Base-by-base conservation (phyloP, 2,797 vertebrate genomes). In the Rallus crepitans region DNA sequence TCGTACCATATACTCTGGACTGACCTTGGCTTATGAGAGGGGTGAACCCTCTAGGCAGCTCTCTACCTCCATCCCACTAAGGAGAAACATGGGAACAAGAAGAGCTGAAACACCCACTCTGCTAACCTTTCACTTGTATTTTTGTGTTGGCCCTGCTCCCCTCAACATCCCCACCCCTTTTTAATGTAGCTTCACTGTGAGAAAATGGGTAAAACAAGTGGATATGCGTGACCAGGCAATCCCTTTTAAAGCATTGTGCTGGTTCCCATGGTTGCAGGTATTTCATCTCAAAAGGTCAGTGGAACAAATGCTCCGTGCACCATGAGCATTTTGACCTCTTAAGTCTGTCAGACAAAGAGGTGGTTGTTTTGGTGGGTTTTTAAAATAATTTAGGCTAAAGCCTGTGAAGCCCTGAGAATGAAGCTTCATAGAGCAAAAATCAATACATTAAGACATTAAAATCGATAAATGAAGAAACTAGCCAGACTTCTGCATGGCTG, bases 201-300 rank as follows among this genome's bases (percentile, higher is more conserved):
- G 56, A 73, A 92, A 90, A 63, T 25, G 56, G 18, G 71, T 57
- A 35, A 84, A 79, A 84, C 9, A 87, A 87, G 35, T 2, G 6
- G 48, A 66, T 80, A 80, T 40, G 68, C 1, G 1, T 61, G 89
- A 90, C 30, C 75, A 89, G 71, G 52, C 4, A 5, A 91, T 61
- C 64, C 48, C 75, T 87, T 89, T 89, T 75, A 68, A 77, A 77
- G 28, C 33, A 19, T 20, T 65, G 37, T 61, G 16, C 18, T 75
- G 19, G 90, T 94, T 96, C 94, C 95, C 85, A 82, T 87, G 91
- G 95, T 70, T 93, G 87, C 89, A 93, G 52, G 28, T 77, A 69
- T 59, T 84, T 83, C 50, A 50, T 94, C 72, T 93, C 66, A 33
- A 94, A 97, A 94, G 91, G 90, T 88, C 91, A 93, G 77, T 65